phyloP scores from a whole-genome alignment of 2,888 invertebrate species.

The Hydrotaea cyrtoneurina region DNA sequence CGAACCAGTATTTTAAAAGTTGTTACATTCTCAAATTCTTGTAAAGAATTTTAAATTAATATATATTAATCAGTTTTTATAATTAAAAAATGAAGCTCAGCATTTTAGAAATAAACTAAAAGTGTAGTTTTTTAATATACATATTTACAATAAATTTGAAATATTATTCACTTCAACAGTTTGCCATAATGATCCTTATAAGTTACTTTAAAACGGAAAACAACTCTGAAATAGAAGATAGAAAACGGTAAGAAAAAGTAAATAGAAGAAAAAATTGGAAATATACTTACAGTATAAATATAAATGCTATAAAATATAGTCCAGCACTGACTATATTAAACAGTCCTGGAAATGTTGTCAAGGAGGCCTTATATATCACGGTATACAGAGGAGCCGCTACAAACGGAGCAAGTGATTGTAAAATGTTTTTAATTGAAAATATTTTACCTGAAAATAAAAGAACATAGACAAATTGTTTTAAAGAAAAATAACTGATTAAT shows the following conservation, averaged over 20 bases:
- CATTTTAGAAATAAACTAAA: neutral
- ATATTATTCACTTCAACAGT: slow-evolving; percentile 72
- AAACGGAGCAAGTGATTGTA: slow-evolving; percentile 85
- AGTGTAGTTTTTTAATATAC: neutral
- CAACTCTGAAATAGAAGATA: slow-evolving; percentile 71
- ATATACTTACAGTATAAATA: slow-evolving; percentile 75
- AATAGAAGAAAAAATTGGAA: neutral
- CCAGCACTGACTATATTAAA: slow-evolving; percentile 83
- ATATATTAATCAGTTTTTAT: neutral
- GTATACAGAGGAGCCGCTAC: slow-evolving; percentile 85
- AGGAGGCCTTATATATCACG: slow-evolving; percentile 83
- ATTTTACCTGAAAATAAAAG: slow-evolving; percentile 83
- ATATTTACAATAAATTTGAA: neutral
- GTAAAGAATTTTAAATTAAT: too few relatives aligned
- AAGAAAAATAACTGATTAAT: too few relatives aligned
- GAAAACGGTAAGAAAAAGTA: neutral
- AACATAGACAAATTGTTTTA: neutral
- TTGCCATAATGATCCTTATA: slow-evolving; percentile 74
- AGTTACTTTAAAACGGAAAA: slow-evolving; percentile 74
- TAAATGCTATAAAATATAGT: slow-evolving; percentile 78
- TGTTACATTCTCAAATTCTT: too few relatives aligned
- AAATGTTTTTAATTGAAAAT: slow-evolving; percentile 85
- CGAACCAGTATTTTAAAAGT: too few relatives aligned
- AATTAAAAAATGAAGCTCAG: neutral
- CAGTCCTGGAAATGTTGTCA: slow-evolving; percentile 83